Evolutionary conservation across 2,888 invertebrate species (phyloP).

Genomic region (Nemotelus nigrinus): DNA sequence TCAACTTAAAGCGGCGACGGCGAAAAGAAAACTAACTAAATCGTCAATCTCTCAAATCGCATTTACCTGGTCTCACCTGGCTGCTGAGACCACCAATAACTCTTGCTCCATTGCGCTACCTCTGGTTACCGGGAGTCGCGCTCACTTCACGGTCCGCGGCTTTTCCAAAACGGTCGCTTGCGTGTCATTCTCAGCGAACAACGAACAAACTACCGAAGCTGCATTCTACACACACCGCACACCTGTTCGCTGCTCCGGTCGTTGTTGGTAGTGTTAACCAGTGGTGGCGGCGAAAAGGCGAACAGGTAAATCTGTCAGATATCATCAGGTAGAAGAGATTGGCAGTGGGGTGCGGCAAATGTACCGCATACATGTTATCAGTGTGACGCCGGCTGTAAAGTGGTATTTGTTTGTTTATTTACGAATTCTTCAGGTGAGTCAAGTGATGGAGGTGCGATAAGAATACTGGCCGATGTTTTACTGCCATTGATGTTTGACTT

Average conservation of each 20-base stretch:
- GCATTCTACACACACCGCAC: not conserved
- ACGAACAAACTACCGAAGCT: not conserved
- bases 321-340: too few relatives aligned
- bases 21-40: slow-evolving; percentile 34
- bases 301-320: too few relatives aligned
- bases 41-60: not conserved
- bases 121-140: not conserved
- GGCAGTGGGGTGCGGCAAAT: not conserved
- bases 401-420: not conserved
- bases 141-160: slow-evolving; percentile 33
- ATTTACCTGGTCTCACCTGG: slow-evolving; percentile 11
- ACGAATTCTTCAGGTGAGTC: slow-evolving; percentile 1
- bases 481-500: not conserved
- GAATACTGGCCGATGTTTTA: not conserved
- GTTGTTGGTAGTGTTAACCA: too few relatives aligned
- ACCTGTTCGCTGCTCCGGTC: not conserved
- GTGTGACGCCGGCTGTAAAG: slow-evolving; percentile 3
- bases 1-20: slow-evolving; percentile 26
- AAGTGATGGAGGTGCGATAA: not conserved
- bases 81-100: not conserved
- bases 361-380: not conserved
- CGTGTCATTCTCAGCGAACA: not conserved
- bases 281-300: too few relatives aligned
- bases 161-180: slow-evolving; percentile 1
- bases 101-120: slow-evolving; percentile 20